Conservation (phyloP, 2,888 invertebrate species). For the Halictus ligatus region DNA sequence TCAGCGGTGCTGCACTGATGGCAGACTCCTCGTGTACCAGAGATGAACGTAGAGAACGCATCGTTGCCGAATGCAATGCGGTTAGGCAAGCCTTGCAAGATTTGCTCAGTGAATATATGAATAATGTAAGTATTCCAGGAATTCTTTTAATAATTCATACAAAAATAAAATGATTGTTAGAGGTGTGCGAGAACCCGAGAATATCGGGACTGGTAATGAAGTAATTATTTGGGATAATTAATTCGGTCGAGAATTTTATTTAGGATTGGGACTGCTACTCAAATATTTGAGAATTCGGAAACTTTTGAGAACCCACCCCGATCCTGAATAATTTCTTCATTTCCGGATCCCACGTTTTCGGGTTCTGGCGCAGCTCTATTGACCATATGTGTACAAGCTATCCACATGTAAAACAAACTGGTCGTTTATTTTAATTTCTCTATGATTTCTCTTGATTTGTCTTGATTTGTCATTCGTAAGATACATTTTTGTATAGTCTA, state of each 20-base stretch:
- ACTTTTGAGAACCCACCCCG: too few relatives aligned
- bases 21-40: constrained; percentile 98
- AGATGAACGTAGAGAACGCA: constrained; percentile 97
- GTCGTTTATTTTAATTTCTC: constrained; percentile 24
- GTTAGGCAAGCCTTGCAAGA: constrained; percentile 99
- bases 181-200: neutral
- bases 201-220: neutral
- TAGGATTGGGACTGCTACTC: too few relatives aligned
- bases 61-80: constrained; percentile 99
- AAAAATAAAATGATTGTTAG: neutral
- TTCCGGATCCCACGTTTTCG: neutral
- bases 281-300: too few relatives aligned
- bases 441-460: constrained; percentile 30
- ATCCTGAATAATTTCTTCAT: neutral
- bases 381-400: constrained; percentile 14
- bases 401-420: neutral
- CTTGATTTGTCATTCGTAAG: constrained; percentile 6
- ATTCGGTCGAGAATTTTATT: too few relatives aligned
- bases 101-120: constrained; percentile 98
- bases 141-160: neutral
- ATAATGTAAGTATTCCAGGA: constrained; percentile 90
- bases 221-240: too few relatives aligned
- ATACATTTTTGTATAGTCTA: neutral
- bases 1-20: constrained; percentile 98
- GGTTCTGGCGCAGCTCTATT: too few relatives aligned